Conservation (phyloP, 2,113 vertebrate genomes). For the Chitala chitala region DNA sequence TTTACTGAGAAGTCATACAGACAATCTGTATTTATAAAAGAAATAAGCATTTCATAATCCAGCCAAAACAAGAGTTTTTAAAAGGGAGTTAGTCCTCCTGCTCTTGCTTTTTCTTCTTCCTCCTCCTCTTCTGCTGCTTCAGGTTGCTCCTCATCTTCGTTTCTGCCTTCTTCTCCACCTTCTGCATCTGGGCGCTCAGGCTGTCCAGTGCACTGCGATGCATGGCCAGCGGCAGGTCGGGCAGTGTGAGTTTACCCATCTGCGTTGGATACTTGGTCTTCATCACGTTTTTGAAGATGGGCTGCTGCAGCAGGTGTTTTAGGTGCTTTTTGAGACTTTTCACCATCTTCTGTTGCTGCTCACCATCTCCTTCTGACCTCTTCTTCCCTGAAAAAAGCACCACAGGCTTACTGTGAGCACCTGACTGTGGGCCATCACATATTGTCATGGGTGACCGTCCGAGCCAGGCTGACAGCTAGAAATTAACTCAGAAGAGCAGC, state of each 20-base stretch:
- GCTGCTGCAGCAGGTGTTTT: slow-evolving; percentile 74
- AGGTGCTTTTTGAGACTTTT: slow-evolving; percentile 85
- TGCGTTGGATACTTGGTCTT: slow-evolving; percentile 92
- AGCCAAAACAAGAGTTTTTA: slow-evolving; percentile 7
- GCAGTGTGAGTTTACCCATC: slow-evolving; percentile 70
- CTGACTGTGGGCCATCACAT: neutral
- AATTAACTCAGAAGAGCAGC: too few relatives aligned
- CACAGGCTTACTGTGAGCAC: too few relatives aligned
- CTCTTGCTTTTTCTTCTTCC: slow-evolving; percentile 25
- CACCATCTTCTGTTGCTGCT: slow-evolving; percentile 73
- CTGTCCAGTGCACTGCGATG: slow-evolving; percentile 63
- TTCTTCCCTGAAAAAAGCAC: neutral
- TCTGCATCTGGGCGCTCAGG: slow-evolving; percentile 56
- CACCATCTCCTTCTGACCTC: slow-evolving; percentile 53
- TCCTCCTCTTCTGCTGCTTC: neutral
- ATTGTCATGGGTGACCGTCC: neutral
- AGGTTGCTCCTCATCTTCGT: neutral
- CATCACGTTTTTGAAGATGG: slow-evolving; percentile 71
- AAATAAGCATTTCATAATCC: slow-evolving; percentile 1
- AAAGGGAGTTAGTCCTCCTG: slow-evolving; percentile 26
- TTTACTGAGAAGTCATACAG: neutral
- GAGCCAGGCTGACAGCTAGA: neutral
- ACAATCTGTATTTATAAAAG: neutral
- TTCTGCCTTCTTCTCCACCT: slow-evolving; percentile 31
- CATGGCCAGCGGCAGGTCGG: slow-evolving; percentile 37